These are phyloP conservation scores for Eubasilissa regina DNA, from an alignment of 1,140 invertebrate genomes.

Conservation along the genomic window DNA sequence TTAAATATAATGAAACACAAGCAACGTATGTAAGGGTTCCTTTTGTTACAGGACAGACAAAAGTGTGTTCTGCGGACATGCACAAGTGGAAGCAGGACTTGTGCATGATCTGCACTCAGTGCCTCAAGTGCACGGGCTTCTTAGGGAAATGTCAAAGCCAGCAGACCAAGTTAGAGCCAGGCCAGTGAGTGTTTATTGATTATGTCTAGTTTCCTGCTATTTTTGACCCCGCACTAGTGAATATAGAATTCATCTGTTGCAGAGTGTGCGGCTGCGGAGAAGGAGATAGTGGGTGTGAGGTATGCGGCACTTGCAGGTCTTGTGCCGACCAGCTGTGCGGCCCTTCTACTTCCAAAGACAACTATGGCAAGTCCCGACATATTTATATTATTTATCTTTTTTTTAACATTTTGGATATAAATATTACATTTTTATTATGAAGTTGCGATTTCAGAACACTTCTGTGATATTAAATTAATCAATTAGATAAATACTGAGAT, in stretches of 20 bases:
- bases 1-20: no score
- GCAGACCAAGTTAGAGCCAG: conserved; percentile 85
- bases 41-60: conserved; percentile 52
- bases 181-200: conserved; percentile 80
- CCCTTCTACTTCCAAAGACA: background rate
- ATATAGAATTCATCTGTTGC: conserved; percentile 30
- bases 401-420: no score
- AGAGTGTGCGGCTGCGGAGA: conserved; percentile 96
- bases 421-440: no score
- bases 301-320: conserved; percentile 92
- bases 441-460: no score
- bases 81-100: conserved; percentile 88
- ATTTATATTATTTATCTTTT: no score
- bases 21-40: no score
- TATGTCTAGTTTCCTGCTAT: no score
- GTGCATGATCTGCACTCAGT: conserved; percentile 93
- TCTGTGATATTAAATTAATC: no score
- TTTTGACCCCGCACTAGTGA: no score
- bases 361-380: no score
- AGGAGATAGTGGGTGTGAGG: conserved; percentile 93
- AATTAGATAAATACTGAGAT: no score
- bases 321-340: conserved; percentile 80
- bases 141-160: conserved; percentile 87
- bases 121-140: conserved; percentile 95
- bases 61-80: conserved; percentile 79